phyloP scores from a whole-genome alignment of 1,140 invertebrate species.

The Asbolus verrucosus region DNA sequence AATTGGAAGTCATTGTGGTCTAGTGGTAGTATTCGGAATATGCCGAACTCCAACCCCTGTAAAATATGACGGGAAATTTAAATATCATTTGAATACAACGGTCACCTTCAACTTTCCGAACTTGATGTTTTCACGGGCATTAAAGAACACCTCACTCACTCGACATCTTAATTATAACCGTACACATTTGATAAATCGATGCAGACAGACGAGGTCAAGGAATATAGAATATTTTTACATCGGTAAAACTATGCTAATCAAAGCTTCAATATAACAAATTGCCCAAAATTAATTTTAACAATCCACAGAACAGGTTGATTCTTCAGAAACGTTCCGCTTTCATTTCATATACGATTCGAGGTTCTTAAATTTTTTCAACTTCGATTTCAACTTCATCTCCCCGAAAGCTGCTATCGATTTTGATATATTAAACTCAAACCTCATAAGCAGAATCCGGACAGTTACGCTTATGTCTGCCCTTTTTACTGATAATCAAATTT shows the following conservation, averaged over 20 bases:
- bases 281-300: constrained; percentile 53
- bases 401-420: background rate
- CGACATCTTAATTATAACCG: constrained; percentile 59
- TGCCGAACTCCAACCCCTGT: constrained; percentile 39
- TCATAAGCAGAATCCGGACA: no score
- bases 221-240: constrained; percentile 17
- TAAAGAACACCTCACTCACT: constrained; percentile 37
- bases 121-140: constrained; percentile 45
- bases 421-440: background rate
- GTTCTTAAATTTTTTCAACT: no score
- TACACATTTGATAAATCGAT: constrained; percentile 54
- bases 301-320: constrained; percentile 8
- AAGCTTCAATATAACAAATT: constrained; percentile 54
- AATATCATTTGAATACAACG: constrained; percentile 48
- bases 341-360: no score
- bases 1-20: constrained; percentile 47
- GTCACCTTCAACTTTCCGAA: constrained; percentile 25
- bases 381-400: no score
- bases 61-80: constrained; percentile 41
- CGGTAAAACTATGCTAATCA: constrained; percentile 58
- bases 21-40: constrained; percentile 46
- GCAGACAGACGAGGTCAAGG: constrained; percentile 28
- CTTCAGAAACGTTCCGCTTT: no score
- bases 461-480: no score
- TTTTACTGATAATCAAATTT: no score